Conservation (phyloP, 2,888 invertebrate species). For the Papilio protenor region DNA sequence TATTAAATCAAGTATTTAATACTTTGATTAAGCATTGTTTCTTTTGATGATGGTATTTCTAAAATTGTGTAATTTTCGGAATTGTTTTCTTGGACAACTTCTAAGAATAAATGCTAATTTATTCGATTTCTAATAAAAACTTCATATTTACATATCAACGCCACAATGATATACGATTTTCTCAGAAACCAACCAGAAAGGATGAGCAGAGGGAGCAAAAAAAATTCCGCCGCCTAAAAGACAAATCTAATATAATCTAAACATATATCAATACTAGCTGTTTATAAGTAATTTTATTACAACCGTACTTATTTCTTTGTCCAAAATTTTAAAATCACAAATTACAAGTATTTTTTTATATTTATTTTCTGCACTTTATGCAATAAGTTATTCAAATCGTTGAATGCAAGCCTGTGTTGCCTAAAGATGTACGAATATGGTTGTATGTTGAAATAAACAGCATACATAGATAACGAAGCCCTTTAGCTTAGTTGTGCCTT, state of each 20-base stretch:
- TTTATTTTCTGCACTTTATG: neutral
- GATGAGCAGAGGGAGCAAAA: constrained; percentile 47
- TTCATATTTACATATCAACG: constrained; percentile 37
- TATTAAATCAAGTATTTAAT: too few relatives aligned
- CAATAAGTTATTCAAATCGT: constrained; percentile 1
- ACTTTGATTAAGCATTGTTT: too few relatives aligned
- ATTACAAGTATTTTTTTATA: neutral
- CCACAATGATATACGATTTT: constrained; percentile 35
- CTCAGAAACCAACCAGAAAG: constrained; percentile 48
- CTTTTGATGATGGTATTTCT: too few relatives aligned
- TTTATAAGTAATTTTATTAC: too few relatives aligned
- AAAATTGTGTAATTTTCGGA: too few relatives aligned
- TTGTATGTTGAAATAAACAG: constrained; percentile 27
- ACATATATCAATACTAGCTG: neutral
- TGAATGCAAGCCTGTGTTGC: neutral
- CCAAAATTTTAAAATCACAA: neutral
- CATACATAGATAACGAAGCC: constrained; percentile 27
- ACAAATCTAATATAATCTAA: constrained; percentile 16
- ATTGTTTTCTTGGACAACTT: neutral
- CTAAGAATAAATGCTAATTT: neutral
- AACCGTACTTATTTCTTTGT: too few relatives aligned
- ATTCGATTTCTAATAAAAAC: constrained; percentile 35
- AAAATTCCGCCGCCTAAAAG: constrained; percentile 41
- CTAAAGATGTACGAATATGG: constrained; percentile 32
- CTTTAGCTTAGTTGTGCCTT: constrained; percentile 34